Evolutionary conservation across 2,797 vertebrate genomes (phyloP).

Genomic region (Sebastes trivittatus): DNA sequence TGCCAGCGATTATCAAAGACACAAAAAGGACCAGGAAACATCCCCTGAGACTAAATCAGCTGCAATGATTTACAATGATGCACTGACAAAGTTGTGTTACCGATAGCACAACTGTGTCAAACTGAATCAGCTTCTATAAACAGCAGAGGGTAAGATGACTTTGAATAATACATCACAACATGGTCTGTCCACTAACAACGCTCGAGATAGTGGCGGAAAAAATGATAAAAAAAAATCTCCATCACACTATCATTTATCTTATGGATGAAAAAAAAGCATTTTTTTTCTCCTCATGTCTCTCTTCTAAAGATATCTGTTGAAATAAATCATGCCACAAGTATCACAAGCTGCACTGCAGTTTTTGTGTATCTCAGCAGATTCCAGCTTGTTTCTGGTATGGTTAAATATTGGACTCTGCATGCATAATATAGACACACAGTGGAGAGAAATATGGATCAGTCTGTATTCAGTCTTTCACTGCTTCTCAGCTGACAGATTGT

Average conservation of each 20-base stretch:
- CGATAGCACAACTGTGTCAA: conserved; percentile 32
- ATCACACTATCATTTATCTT: conserved; percentile 16
- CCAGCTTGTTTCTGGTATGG: conserved; percentile 22
- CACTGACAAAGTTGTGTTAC: conserved; percentile 32
- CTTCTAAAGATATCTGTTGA: conserved; percentile 23
- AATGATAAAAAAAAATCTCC: conserved; percentile 28
- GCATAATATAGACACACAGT: conserved; percentile 31
- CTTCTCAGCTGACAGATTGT: conserved; percentile 18
- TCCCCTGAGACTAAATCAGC: conserved; percentile 22
- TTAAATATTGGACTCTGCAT: conserved; percentile 52
- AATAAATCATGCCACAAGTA: conserved; percentile 58
- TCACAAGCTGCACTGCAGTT: conserved; percentile 14
- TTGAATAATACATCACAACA: conserved; percentile 47
- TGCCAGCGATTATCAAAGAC: conserved; percentile 29
- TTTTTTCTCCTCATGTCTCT: neutral
- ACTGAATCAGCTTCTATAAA: conserved; percentile 29
- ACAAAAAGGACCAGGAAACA: conserved; percentile 7
- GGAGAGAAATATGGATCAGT: conserved; percentile 38
- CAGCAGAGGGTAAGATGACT: conserved; percentile 22
- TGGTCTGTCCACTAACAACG: conserved; percentile 1
- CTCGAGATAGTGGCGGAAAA: neutral
- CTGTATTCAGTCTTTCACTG: conserved; percentile 11
- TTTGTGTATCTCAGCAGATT: conserved; percentile 53
- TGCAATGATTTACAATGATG: conserved; percentile 16
- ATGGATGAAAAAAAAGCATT: conserved; percentile 7